Evolutionary conservation across 64 coral and sea anemone genomes (phyloP).

Genomic region (Stylophora pistillata): DNA sequence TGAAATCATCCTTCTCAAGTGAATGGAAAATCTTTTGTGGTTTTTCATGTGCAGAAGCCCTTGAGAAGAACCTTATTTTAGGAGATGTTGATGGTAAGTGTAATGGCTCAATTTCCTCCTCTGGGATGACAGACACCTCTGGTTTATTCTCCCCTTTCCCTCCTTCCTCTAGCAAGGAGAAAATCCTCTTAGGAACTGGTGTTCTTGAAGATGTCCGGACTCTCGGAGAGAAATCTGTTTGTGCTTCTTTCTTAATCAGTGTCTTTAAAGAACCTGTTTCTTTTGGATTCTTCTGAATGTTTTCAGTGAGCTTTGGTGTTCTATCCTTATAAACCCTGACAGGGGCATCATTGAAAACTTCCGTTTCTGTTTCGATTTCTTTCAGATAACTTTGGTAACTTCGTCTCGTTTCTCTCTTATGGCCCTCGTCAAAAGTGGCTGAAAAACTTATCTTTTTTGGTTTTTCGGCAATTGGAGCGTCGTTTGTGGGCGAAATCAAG

Average conservation of each 20-base stretch:
- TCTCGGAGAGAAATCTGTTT: slow-evolving; percentile 24
- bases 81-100: neutral
- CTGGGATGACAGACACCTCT: neutral
- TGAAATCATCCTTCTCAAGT: neutral
- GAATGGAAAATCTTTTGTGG: slow-evolving; percentile 12
- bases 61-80: neutral
- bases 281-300: neutral
- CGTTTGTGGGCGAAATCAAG: neutral
- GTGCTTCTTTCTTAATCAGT: slow-evolving; percentile 2
- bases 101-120: neutral
- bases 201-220: slow-evolving; percentile 57
- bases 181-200: slow-evolving; percentile 53
- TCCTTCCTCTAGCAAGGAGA: slow-evolving; percentile 50
- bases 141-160: neutral
- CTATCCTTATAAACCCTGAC: neutral
- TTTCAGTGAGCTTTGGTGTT: neutral
- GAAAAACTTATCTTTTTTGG: neutral
- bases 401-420: slow-evolving; percentile 45
- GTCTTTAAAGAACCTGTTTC: neutral
- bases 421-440: slow-evolving; percentile 12
- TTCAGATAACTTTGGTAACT: slow-evolving; percentile 35
- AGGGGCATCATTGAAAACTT: neutral
- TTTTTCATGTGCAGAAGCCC: no score
- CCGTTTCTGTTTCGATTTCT: neutral
- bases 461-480: neutral